Evolutionary conservation across 2,888 invertebrate species (phyloP), one percentile per base, ranked within the genome.

Genomic region (Rhagophthalmus giganteus): DNA sequence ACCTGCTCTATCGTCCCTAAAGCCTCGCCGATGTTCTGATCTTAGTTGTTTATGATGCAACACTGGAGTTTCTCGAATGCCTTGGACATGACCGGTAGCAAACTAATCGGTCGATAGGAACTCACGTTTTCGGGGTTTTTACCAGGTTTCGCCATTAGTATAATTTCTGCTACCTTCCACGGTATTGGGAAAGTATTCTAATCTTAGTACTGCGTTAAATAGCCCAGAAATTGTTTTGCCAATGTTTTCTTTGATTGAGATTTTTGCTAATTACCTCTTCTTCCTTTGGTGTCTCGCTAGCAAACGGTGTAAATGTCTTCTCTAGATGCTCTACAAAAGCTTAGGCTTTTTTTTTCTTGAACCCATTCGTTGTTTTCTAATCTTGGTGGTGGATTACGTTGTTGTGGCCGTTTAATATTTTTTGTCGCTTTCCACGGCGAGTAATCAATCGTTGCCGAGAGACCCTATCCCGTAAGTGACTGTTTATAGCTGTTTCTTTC

Each of bases 101-200:
- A 20, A 8, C 54, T 60, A 34, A 66, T 64, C 2, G 60, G 59
- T 30, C 54, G 25, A 28, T 62, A 60, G 2, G 54, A 60, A 4
- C 42, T 47, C 26, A 42, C 28, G 13, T 59, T 48, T 25, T 54
- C 41, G 1, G 48, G 34, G 26, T 28, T 32, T 51, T 61, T 63
- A 2, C 51, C 55, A 9, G 56, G 55, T 38, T 63, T 62, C n/a
- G 37, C 34, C 3, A 60, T 38, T 35, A 66, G 61, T 53, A 61
- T 66, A 30, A 60, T 41, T 3, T 34, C 39, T 0, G 62, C 64
- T 2, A 61, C 52, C 9, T 61, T 58, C 6, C 49, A 48, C 20
- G 57, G 40, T 50, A 57, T 39, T 11, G 58, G 42, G n/a, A n/a
- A n/a, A n/a, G n/a, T n/a, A n/a, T n/a, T n/a, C n/a, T n/a, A n/a